These are phyloP conservation scores for human (Homo sapiens) DNA, from an alignment of 2,113 vertebrate species.

Conservation along the genomic window GRCh38 chr1:95935001-95935500, in stretches of 20 bases:
- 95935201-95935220: not conserved
- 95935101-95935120: not conserved
- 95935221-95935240: not conserved
- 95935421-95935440: not conserved
- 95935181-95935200: not conserved
- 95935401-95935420: not conserved
- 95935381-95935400: not conserved
- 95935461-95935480: not conserved
- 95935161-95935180: not conserved
- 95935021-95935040: not conserved
- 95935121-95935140: not conserved
- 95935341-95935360: not conserved
- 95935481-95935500: not conserved
- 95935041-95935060: not conserved
- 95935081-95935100: not conserved
- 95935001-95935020: not conserved
- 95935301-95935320: not conserved
- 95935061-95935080: not conserved
- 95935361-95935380: not conserved
- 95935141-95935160: not conserved
- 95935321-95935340: not conserved
- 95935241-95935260: not conserved
- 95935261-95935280: not conserved
- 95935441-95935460: not conserved
- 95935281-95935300: not conserved